Base-by-base conservation (phyloP, 2,797 vertebrate species). In the Podarcis siculus region DNA sequence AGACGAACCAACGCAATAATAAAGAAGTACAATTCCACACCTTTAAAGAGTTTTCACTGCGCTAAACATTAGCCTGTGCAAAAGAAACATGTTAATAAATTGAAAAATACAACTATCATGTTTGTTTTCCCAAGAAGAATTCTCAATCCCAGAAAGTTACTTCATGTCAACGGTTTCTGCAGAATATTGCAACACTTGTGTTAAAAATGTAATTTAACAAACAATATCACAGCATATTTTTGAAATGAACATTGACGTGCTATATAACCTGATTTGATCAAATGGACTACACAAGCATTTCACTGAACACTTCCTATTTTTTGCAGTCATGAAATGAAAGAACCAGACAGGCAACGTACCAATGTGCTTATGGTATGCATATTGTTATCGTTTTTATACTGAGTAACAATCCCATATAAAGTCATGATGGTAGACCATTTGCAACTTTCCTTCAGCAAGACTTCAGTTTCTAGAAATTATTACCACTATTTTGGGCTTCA, bases 311-410 rank as follows among this genome's bases (percentile, higher is more conserved):
- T 3, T 82, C 42, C 39, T 35, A 13, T n/a, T 39, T 84, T 72
- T 23, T 67, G 15, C 42, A 30, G 30, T 67, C 8, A 37, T 8
- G n/a, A 15, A 67, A 67, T 5, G 0, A 69, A 67, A 15, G 30
- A 13, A 32, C 0, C 0, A 32, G 1, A 77, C 81, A 82, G 61
- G 49, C 5, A 30, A 27, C 3, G 27, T 0, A 87, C 45, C 64
- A 86, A 82, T 9, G 0, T 61, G 2, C 73, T 89, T 32, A 84
- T 4, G 45, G 0, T 32, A 17, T 10, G 10, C 2, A 1, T 32
- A 42, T 9, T 71, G 27, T 4, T 2, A 1, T 2, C 12, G 3
- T 45, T 72, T 49, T 5, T 27, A 19, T 55, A 55, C 5, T 39
- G 79, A 81, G 55, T 66, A 66, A 67, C 45, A 81, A 61, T 42